phyloP scores from a whole-genome alignment of 2,888 invertebrate species.

The Aporophyla nigra region DNA sequence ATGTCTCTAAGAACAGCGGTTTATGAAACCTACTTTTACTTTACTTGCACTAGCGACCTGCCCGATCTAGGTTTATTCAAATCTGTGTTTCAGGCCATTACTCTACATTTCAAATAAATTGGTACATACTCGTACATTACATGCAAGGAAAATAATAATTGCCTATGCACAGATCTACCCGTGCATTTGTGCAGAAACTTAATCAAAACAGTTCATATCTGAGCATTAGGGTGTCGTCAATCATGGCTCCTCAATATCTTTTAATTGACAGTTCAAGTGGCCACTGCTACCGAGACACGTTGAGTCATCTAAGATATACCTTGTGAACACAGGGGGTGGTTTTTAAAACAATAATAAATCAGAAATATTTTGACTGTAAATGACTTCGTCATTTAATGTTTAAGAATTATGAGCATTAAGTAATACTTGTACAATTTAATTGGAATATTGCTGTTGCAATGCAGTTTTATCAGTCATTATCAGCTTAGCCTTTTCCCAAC shows the following conservation, averaged over 20 bases:
- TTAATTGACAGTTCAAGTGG: conserved; percentile 91
- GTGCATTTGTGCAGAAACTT: background rate
- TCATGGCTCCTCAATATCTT: conserved; percentile 86
- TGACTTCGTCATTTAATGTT: background rate
- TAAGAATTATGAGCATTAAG: too few relatives aligned
- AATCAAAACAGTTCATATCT: conserved; percentile 56
- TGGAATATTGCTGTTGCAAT: too few relatives aligned
- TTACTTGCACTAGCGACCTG: too few relatives aligned
- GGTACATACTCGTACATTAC: too few relatives aligned
- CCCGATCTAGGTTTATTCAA: too few relatives aligned
- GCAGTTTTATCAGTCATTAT: too few relatives aligned
- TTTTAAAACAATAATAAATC: background rate
- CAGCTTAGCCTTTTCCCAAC: too few relatives aligned
- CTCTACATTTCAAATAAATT: too few relatives aligned
- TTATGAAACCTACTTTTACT: too few relatives aligned
- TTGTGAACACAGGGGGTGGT: conserved; percentile 71
- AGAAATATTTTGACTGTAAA: background rate
- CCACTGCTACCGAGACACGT: conserved; percentile 86
- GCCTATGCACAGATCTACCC: background rate
- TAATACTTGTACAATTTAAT: too few relatives aligned
- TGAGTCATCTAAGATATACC: conserved; percentile 86
- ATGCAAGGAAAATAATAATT: background rate
- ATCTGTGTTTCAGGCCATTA: too few relatives aligned
- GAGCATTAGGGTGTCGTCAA: conserved; percentile 78
- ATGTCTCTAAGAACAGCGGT: too few relatives aligned